These are phyloP conservation scores for Rhingia campestris DNA, from an alignment of 2,888 invertebrate genomes.

Conservation along the genomic window DNA sequence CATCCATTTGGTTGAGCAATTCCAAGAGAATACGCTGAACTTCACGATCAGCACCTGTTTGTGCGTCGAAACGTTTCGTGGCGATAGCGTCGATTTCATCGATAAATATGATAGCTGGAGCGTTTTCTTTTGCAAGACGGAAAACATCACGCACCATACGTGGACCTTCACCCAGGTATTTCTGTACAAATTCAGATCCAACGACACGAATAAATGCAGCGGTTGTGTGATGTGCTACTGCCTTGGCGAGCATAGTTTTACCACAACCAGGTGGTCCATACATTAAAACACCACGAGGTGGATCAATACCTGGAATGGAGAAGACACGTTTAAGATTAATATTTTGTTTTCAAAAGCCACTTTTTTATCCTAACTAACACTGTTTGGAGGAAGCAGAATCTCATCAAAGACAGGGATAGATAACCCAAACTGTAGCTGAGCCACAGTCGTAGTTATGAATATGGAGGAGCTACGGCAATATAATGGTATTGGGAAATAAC, in stretches of 20 bases:
- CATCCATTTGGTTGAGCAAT: conserved; percentile 99
- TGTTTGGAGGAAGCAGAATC: no score
- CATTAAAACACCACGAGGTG: conserved; percentile 98
- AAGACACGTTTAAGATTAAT: neutral
- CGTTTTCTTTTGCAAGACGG: conserved; percentile 98
- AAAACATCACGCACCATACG: conserved; percentile 99
- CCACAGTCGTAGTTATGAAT: no score
- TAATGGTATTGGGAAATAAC: no score
- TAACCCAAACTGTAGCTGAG: no score
- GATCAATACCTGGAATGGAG: conserved; percentile 88
- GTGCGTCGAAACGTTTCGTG: conserved; percentile 99
- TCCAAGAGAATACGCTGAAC: conserved; percentile 99
- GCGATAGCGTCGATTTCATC: conserved; percentile 99
- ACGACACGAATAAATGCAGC: conserved; percentile 99
- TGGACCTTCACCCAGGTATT: conserved; percentile 99
- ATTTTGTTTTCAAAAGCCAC: neutral
- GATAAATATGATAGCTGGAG: conserved; percentile 99
- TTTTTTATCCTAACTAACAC: no score
- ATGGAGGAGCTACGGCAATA: no score
- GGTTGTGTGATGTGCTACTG: conserved; percentile 99
- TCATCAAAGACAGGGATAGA: no score
- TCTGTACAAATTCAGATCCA: conserved; percentile 99
- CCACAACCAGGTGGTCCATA: conserved; percentile 99
- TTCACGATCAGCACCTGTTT: conserved; percentile 98
- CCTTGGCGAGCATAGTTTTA: conserved; percentile 99